Evolutionary conservation across 1,140 invertebrate genomes (phyloP).

Genomic region (Polyergus mexicanus): DNA sequence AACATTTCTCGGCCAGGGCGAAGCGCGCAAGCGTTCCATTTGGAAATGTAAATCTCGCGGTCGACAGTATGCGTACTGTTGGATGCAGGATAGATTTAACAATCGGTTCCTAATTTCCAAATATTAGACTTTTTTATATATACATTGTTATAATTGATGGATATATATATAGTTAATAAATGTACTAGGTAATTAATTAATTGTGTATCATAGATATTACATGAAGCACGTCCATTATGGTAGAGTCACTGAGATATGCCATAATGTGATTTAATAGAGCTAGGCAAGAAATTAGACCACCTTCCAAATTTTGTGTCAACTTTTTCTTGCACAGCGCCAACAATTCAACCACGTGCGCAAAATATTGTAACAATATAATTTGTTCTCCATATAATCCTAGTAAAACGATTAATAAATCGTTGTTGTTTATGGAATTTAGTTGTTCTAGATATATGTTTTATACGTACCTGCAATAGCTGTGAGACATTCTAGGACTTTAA

Average conservation of each 20-base stretch:
- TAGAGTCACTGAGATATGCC: slow-evolving; percentile 93
- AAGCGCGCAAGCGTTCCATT: slow-evolving; percentile 91
- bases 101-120: slow-evolving; percentile 88
- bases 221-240: slow-evolving; percentile 94
- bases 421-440: background rate
- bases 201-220: slow-evolving; percentile 83
- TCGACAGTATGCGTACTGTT: slow-evolving; percentile 91
- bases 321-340: slow-evolving; percentile 92
- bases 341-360: slow-evolving; percentile 96
- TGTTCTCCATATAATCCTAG: slow-evolving; percentile 96
- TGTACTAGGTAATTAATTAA: slow-evolving; percentile 15
- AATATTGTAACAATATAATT: slow-evolving; percentile 97
- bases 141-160: too few species aligned
- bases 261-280: slow-evolving; percentile 93
- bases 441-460: background rate
- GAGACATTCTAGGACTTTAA: slow-evolving; percentile 95
- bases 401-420: slow-evolving; percentile 43
- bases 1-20: slow-evolving; percentile 92
- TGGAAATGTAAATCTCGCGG: slow-evolving; percentile 92
- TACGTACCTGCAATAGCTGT: slow-evolving; percentile 91
- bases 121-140: slow-evolving; percentile 14
- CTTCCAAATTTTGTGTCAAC: slow-evolving; percentile 94
- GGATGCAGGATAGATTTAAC: slow-evolving; percentile 93
- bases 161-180: background rate
- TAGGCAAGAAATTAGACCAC: slow-evolving; percentile 94